Base-by-base conservation (phyloP, 1,140 invertebrate genomes). In the Oryzaephilus surinamensis region DNA sequence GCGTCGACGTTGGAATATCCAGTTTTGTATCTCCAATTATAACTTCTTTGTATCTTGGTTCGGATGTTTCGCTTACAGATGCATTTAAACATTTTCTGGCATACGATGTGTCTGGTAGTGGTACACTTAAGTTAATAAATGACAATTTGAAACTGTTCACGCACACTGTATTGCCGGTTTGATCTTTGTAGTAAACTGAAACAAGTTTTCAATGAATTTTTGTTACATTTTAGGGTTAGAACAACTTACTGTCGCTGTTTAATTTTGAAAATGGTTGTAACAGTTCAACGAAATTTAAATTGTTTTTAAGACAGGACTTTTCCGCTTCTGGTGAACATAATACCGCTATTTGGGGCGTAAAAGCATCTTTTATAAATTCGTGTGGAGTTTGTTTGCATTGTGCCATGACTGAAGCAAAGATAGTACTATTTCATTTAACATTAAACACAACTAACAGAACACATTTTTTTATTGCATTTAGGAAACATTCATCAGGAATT, bases 321-420 rank as follows among this genome's bases (percentile, higher is more conserved):
- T 95, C 86, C 5, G 85, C 91, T 58, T 78, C 73, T 18, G 72
- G 65, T 54, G 85, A 91, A 55, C 79, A 82, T 35, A 93, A 65
- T 16, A 90, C 82, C 29, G 86, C 91, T 34, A 96, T 72, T 59
- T 86, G 75, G 0, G 92, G 91, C 17, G 83, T 86, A 66, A 95
- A 96, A 18, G 84, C 77, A 60, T 81, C 81, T 59, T 84, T 79
- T 38, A 95, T 85, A 61, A 94, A 88, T 62, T 95, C 89, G 50
- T 84, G 76, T 17, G 84, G 70, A 48, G 77, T 77, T 66, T 74
- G 69, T 52, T 74, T 74, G 45, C 67, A 71, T 53, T 73, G 70
- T 43, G 74, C 70, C 77, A 80, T 79, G 47, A 15, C 15, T 31
- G n/a, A n/a, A n/a, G n/a, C n/a, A n/a, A n/a, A n/a, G n/a, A n/a